Base-by-base conservation (phyloP, 2,888 invertebrate species). In the Erebia epiphron region DNA sequence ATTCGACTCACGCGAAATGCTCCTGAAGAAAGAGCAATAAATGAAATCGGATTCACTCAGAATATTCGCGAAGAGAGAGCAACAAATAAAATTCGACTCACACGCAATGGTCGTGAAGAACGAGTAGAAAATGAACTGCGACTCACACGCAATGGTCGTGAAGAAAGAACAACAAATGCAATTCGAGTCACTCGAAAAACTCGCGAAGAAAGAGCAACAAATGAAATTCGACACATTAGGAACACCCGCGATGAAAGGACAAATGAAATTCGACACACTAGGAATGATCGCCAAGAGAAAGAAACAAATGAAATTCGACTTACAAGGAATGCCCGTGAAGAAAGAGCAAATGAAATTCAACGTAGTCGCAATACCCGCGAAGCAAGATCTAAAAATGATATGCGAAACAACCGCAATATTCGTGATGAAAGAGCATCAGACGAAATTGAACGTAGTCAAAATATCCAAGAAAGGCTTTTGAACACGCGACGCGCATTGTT, bases 181-280 rank as follows among this genome's bases (percentile, higher is more conserved):
- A 14, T 57, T 26, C 7, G 5, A 21, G 5, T 0, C 7, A 5
- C 14, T 13, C 21, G 16, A 5, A 16, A 54, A 26, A 8, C 18
- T 16, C 64, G 52, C 11, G 54, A 64, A 11, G 41, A 52, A 41
- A 63, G 54, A 63, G 26, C 26, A 26, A 26, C 26, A 26, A 56
- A 18, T 10, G 56, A 56, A 56, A 56, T 56, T 18, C 56, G 10
- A 56, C 18, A 13, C 18, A 7, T 13, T 13, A 4, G 7, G 4
- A 21, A 56, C 5, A 26, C 13, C 0, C 56, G 56, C 11, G 26
- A 56, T 13, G 16, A 9, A 16, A 1, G 1, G 2, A 7, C 16
- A 13, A 35, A 35, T 35, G 21, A 61, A 50, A 68, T 43, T 26
- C 13, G 43, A 54, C 9, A 18, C 21, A 21, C 46, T 46, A 14